Evolutionary conservation across 64 coral and sea anemone species (phyloP), one percentile per base, ranked within the genome.

Genomic region (Pocillopora damicornis): DNA sequence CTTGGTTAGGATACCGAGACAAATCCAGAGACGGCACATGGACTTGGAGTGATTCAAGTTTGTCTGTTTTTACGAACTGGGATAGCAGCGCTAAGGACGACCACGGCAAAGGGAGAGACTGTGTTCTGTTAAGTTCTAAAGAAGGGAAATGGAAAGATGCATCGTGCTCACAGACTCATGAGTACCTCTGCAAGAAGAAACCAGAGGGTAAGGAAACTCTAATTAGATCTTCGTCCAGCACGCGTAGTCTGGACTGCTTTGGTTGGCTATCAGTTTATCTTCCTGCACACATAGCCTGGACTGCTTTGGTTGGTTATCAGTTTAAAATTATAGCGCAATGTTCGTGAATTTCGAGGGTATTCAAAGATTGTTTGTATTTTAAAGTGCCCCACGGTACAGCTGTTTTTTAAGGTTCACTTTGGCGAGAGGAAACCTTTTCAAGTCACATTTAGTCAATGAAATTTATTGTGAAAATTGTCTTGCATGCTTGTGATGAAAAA

Each of bases 1-100:
- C 93, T 0, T 99, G 96, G 96, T 86, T 99, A n/a, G 96, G 96
- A 15, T 99, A 99, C 87, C 83, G 93, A 72, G 97, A 99, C 69
- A 92, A 99, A 80, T 92, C 90, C 13, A 36, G 86, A 2, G 97
- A 94, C 36, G 97, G 97, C 5, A 99, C 97, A 5, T 99, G 97
- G 97, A 73, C 89, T 1, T 99, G 97, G 97, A 92, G 90, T 74
- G 97, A 99, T 35, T 93, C 88, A 0, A 91, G 90, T 77, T 71
- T 87, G 23, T 87, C 93, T 5, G 97, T 99, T 8, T 99, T 95
- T 38, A 99, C 88, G 13, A 91, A 99, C 79, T 99, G 97, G 97
- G 97, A 99, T 60, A 99, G 93, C 59, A 92, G 93, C 37, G 84
- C 93, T 63, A 87, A 94, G 1, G 79, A 95, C 60, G 88, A 95